Evolutionary conservation across 2,888 invertebrate genomes (phyloP), one percentile per base, ranked within the genome.

Genomic region (Mesopsocus fuscifrons): DNA sequence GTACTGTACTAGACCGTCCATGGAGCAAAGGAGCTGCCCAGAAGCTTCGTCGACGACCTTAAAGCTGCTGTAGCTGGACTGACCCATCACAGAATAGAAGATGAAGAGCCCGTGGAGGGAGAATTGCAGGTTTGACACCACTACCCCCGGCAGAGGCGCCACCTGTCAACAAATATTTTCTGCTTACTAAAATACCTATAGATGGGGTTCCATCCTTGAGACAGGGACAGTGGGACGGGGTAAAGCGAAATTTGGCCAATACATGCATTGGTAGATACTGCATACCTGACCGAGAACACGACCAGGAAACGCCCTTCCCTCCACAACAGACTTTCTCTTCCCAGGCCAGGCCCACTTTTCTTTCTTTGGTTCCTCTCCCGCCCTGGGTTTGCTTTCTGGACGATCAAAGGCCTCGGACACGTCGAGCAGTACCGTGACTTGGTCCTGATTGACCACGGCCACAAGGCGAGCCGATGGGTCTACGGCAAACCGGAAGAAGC

Each of bases 311-410:
- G 21, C 3, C 18, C 20, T 15, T 5, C 3, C 20, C n/a, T 38
- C 38, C 15, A 9, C 21, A 6, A 21, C 6, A 4, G 38, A 11
- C 20, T 38, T 38, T 38, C 9, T 3, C 20, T 38, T 38, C 6
- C 18, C 38, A 15, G 38, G 5, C 38, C 38, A 38, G 4, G 18
- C 17, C 38, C 38, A 38, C 11, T 38, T 38, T 38, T 38, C 38
- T 18, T 38, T 38, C 20, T 38, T 38, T 20, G 21, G 9, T 20
- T 38, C 38, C 5, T n/a, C 11, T 18, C n/a, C 20, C 5, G 20
- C 6, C 8, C 6, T 20, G 20, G 38, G 38, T 18, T 17, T 5
- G 11, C 21, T 20, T 18, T 18, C 21, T 13, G 8, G 5, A 5
- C 21, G 20, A 13, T 38, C 20, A 38, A 38, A 38, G 3, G 20